Percentiles rank a stretch among this genome's conserved stretches.
Evolutionary conservation across 2,888 invertebrate species (phyloP).

Genomic region (Drosophila gaucha): DNA sequence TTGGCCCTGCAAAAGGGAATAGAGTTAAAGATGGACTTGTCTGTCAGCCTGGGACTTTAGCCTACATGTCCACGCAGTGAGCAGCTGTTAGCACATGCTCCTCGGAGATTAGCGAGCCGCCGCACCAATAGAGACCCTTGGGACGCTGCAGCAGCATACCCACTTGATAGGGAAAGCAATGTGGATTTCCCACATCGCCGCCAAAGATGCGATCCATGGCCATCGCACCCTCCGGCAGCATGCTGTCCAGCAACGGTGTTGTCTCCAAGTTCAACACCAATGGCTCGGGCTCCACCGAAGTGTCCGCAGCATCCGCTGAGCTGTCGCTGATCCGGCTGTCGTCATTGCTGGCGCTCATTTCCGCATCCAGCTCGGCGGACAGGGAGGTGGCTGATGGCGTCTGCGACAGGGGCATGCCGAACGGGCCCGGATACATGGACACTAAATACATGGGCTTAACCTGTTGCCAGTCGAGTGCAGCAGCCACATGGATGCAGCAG

Average conservation of each 20-base stretch:
- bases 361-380: conserved; percentile 66
- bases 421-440: conserved; percentile 78
- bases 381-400: conserved; percentile 40
- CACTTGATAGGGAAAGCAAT: conserved; percentile 83
- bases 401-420: conserved; percentile 46
- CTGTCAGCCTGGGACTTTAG: background rate
- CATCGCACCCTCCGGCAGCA: conserved; percentile 76
- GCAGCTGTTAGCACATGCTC: conserved; percentile 83
- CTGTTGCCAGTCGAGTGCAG: conserved; percentile 80
- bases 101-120: conserved; percentile 82
- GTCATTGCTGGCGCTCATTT: conserved; percentile 60
- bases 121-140: conserved; percentile 83
- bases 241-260: conserved; percentile 73
- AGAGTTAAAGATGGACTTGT: background rate
- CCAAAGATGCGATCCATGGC: conserved; percentile 84
- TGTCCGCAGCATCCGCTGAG: conserved; percentile 21
- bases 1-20: conserved; percentile 67
- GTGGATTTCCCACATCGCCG: conserved; percentile 79
- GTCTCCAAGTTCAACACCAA: conserved; percentile 81
- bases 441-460: conserved; percentile 84
- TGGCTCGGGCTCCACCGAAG: conserved; percentile 62
- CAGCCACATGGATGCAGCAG: conserved; percentile 41
- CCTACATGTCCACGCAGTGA: conserved; percentile 83
- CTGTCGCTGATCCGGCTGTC: conserved; percentile 50
- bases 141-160: conserved; percentile 82